Base-by-base conservation (phyloP, 1,140 invertebrate genomes). In the Drosophila ironensis region DNA sequence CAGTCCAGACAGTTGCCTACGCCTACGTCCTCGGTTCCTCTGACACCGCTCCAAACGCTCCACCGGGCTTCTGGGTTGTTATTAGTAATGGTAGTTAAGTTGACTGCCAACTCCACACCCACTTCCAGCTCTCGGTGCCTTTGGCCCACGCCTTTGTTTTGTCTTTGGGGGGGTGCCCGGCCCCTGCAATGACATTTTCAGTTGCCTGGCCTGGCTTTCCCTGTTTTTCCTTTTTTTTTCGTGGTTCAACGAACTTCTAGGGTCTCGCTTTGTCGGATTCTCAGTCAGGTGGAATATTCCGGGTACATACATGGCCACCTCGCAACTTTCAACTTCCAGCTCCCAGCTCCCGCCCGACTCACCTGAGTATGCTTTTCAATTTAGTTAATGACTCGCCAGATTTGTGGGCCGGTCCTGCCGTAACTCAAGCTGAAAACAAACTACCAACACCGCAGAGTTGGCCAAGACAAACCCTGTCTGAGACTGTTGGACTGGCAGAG, bases 341-440 rank as follows among this genome's bases (percentile, higher is more conserved):
- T 22, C 2, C 20, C 20, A 22, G 5, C 5, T 2, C n/a, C 38
- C n/a, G 28, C 30, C 14, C 30, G n/a, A 2, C 30, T 11, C 30
- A 33, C n/a, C 50, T 20, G 53, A 33, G 84, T 82, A 84, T 84
- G 63, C 61, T 63, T 77, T 81, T 86, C 73, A 82, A 82, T 82
- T 82, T 66, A 66, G 73, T 78, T 82, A 86, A 82, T 82, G 78
- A 86, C 78, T 66, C 71, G 64, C 42, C 40, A 67, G 35, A 47
- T 25, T 33, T 42, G 30, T 33, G 48, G 42, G 27, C 11, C 9
- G 38, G 25, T 17, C 27, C 20, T 28, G 19, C 7, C 24, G 19
- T 22, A 60, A 27, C 57, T 19, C 27, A 33, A 46, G 57, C 59
- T 28, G 11, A 17, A 6, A 30, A 16, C 16, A 45, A 40, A 70